Evolutionary conservation across 2,797 vertebrate genomes (phyloP), one percentile per base, ranked within the genome.

Genomic region (Rhabdomys pumilio): DNA sequence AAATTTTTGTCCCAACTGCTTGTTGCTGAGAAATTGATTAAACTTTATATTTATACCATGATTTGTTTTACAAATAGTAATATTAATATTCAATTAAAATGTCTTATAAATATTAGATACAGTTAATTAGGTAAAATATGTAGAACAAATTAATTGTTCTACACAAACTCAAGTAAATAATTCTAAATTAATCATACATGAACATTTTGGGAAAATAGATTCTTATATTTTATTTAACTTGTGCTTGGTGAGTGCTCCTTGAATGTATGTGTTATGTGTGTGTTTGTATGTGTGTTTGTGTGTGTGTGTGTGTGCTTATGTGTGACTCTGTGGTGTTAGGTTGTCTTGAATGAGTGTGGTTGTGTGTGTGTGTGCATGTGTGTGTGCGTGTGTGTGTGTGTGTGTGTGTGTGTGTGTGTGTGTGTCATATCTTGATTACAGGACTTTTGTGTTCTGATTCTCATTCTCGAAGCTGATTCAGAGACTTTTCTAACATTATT

Each of bases 11-110:
- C 38, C 38, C 0, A 83, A 77, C 2, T 90, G 41, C 57, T 24
- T 44, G 57, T 47, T 2, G 0, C 53, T 61, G 38, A 89, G 2
- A 90, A 67, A 47, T 34, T 82, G 14, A 31, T 73, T 61, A 34
- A 88, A 26, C 3, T 34, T 8, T 75, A 50, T 73, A 61, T 57
- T 59, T 55, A 8, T 75, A 15, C 50, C 38, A 20, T 81, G 26
- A 4, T 84, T 91, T 81, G 59, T 85, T 93, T 95, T 91, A 17
- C 22, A 89, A 93, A 57, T 69, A 9, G 2, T 41, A 50, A 19
- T 34, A 26, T 72, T 59, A 79, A 88, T 67, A 59, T 47, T 15
- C 31, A 80, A 72, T 63, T 82, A 34, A 82, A 94, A 47, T 92
- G 1, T 61, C 7, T 89, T 72, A 29, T 81, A 92, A 79, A 19